Evolutionary conservation across 1,140 invertebrate genomes (phyloP).

Genomic region (Drosophila bocki): DNA sequence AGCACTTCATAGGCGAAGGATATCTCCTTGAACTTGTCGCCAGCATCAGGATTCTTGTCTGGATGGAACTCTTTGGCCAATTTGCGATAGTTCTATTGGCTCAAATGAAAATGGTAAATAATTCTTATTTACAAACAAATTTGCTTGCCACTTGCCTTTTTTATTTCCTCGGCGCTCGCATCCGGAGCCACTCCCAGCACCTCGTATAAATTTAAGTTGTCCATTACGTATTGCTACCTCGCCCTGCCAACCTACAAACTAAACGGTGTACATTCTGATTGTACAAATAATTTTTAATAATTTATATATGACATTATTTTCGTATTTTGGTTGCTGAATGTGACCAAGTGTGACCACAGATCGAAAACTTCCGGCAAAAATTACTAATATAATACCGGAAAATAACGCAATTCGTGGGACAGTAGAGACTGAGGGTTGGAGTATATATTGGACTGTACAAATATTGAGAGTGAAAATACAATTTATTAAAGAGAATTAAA

Average conservation of each 20-base stretch:
- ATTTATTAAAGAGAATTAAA: too few species aligned
- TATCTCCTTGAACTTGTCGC: slow-evolving; percentile 95
- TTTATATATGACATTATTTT: slow-evolving; percentile 50
- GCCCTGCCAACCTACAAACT: slow-evolving; percentile 30
- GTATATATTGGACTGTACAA: not conserved
- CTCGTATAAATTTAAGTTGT: slow-evolving; percentile 93
- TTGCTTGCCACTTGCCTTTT: slow-evolving; percentile 89
- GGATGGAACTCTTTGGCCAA: slow-evolving; percentile 95
- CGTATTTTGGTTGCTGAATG: slow-evolving; percentile 44
- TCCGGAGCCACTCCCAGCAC: slow-evolving; percentile 91
- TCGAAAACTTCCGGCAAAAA: not conserved
- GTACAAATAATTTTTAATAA: slow-evolving; percentile 32
- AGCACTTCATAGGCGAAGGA: slow-evolving; percentile 95
- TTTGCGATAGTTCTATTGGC: slow-evolving; percentile 91
- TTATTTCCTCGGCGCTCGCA: slow-evolving; percentile 93
- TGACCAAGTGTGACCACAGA: slow-evolving; percentile 26
- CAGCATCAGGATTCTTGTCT: slow-evolving; percentile 93
- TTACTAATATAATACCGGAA: slow-evolving; percentile 3
- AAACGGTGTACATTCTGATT: slow-evolving; percentile 50
- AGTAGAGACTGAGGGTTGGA: not conserved
- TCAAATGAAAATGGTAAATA: slow-evolving; percentile 38
- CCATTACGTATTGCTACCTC: slow-evolving; percentile 77
- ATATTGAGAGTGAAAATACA: not conserved
- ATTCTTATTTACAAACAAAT: slow-evolving; percentile 1
- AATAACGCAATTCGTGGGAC: not conserved